A percentile compares a stretch with the other conserved stretches of the same genome.
Conservation (phyloP, 2,888 invertebrate species). For the Dioctria rufipes region DNA sequence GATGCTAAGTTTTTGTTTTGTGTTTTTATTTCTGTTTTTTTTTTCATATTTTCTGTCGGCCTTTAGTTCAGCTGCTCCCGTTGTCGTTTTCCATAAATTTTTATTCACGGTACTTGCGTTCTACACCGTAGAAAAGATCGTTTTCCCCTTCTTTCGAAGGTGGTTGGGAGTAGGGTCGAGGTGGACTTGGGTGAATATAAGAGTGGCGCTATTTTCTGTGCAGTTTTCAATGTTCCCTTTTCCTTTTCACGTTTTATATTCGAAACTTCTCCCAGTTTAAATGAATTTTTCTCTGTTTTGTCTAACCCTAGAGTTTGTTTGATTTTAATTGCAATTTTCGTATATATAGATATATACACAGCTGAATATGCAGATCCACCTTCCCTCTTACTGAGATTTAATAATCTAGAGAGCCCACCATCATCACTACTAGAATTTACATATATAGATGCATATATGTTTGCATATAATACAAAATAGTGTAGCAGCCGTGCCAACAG, state of each 20-base stretch:
- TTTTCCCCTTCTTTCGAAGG: conserved; percentile 31
- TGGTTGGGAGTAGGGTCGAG: neutral
- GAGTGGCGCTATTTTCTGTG: conserved; percentile 38
- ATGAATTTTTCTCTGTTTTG: conserved; percentile 51
- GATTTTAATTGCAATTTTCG: conserved; percentile 55
- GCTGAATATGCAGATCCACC: neutral
- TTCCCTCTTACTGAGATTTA: conserved; percentile 47
- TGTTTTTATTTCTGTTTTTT: conserved; percentile 22
- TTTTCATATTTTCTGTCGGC: conserved; percentile 45
- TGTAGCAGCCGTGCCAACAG: neutral
- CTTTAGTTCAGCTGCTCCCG: conserved; percentile 56
- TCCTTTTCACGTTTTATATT: conserved; percentile 18
- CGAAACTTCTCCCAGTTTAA: conserved; percentile 30
- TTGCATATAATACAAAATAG: too few relatives aligned
- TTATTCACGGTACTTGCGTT: conserved; percentile 59
- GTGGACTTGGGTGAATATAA: neutral
- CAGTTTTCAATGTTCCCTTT: conserved; percentile 2
- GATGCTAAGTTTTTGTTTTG: conserved; percentile 48
- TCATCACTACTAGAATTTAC: neutral
- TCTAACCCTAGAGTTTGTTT: conserved; percentile 51
- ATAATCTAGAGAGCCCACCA: conserved; percentile 47
- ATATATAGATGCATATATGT: too few relatives aligned
- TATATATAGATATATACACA: too few relatives aligned
- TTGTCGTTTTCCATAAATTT: conserved; percentile 57
- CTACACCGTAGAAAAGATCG: conserved; percentile 52